Conservation (phyloP, 2,797 vertebrate genomes). For the Centropyge bicolor region DNA sequence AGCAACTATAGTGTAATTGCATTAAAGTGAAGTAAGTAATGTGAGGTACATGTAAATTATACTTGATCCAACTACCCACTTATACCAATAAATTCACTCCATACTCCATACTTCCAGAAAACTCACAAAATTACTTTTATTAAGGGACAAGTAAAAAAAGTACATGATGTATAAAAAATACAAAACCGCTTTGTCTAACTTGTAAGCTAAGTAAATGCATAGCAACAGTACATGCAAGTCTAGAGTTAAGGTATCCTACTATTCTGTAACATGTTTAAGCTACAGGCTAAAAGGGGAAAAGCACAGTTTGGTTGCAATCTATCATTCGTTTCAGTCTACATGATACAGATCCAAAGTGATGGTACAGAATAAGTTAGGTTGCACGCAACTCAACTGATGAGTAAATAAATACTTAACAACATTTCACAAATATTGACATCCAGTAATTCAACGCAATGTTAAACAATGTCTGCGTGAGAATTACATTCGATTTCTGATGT, state of each 20-base stretch:
- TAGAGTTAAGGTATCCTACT: slow-evolving; percentile 79
- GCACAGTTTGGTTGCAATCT: slow-evolving; percentile 79
- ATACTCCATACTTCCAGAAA: slow-evolving; percentile 63
- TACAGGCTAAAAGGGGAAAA: slow-evolving; percentile 73
- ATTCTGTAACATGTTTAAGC: slow-evolving; percentile 66
- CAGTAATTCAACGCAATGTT: slow-evolving; percentile 72
- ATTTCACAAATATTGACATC: slow-evolving; percentile 83
- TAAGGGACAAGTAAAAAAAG: slow-evolving; percentile 87
- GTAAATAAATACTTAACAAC: slow-evolving; percentile 83
- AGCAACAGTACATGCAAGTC: slow-evolving; percentile 94
- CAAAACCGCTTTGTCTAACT: slow-evolving; percentile 91
- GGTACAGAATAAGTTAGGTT: slow-evolving; percentile 81
- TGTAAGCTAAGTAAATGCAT: slow-evolving; percentile 90
- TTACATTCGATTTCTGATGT: slow-evolving; percentile 74
- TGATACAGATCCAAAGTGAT: slow-evolving; percentile 74
- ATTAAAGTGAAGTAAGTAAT: background rate
- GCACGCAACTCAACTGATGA: slow-evolving; percentile 76
- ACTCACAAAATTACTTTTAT: slow-evolving; percentile 90
- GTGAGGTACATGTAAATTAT: background rate
- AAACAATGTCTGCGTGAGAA: slow-evolving; percentile 66
- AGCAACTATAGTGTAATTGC: background rate
- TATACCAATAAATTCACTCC: slow-evolving; percentile 29
- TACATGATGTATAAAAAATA: slow-evolving; percentile 96
- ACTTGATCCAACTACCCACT: background rate
- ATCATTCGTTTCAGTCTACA: slow-evolving; percentile 71